Evolutionary conservation across 2,113 vertebrate genomes (phyloP), one percentile per base, ranked within the genome.

Genomic region (Oreotrochilus melanogaster): DNA sequence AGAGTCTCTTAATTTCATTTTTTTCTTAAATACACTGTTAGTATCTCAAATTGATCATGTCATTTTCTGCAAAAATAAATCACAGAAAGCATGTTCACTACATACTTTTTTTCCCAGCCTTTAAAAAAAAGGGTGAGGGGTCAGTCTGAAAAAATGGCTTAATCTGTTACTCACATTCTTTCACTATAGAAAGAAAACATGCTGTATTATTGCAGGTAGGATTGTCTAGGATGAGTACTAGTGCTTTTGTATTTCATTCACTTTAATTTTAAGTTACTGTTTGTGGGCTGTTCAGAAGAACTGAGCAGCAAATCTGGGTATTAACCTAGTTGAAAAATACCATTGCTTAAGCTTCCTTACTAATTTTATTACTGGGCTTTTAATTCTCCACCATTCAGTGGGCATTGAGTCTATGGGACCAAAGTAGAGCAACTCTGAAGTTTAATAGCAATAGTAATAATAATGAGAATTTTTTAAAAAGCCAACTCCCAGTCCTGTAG

Each of bases 81-180:
- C 30, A 24, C 19, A 30, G 16, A 33, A 67, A 58, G 6, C 9
- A 7, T 7, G 12, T 69, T 88, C 1, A 50, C 73, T 47, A 69
- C 4, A 2, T 51, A 18, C 9, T 25, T 70, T 31, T 78, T 65
- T 7, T 31, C 25, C 8, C 22, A 73, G 22, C 9, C 51, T 64
- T 33, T 4, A 6, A 67, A 48, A 70, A 28, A 19, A 69, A 17
- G 5, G 0, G 1, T 0, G 2, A 1, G 10, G 14, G 3, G 10
- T 4, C 10, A 1, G 5, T 62, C 13, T 62, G 33, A 86, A 76
- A 48, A 64, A 6, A 19, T 24, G 72, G 28, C 21, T 74, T 47
- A 18, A 50, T 54, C 33, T 87, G 18, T n/a, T 78, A 9, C 28
- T 91, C 5, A 0, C 24, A 53, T 80, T n/a, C n/a, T 16, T 91